Base-by-base conservation (phyloP, 2,797 vertebrate genomes). In the Falco berigora region DNA sequence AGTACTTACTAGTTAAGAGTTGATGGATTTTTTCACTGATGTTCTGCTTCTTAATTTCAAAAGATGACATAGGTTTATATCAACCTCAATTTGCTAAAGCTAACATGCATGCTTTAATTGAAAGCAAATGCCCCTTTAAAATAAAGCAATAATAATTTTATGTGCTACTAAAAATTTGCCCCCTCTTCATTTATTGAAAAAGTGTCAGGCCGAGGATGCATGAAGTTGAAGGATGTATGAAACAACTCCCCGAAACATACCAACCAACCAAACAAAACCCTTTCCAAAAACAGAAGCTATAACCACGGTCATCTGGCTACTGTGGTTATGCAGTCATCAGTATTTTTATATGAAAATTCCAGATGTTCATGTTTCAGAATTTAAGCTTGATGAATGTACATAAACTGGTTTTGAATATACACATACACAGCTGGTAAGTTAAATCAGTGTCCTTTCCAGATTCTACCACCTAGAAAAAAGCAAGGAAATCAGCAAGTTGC, bases 21-120 rank as follows among this genome's bases (percentile, higher is more conserved):
- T 56, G 86, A 88, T 93, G 63, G 72, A 88, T 67, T 92, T 92
- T 84, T 96, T 86, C 38, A 71, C 67, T 87, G 69, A 53, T 63
- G 52, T 47, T 53, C 23, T 92, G 40, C 30, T 90, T 66, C 74
- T 52, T 87, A 53, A 74, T 96, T 71, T 66, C n/a, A 42, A 63
- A 80, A 75, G 20, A 71, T 64, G 10, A 18, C 14, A 40, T 24
- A 14, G 19, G 12, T 71, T 86, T 90, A 34, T n/a, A 55, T 90
- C 58, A 81, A n/a, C 44, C 50, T 80, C 40, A 74, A 2, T 86
- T 95, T 91, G 36, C 72, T 23, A 83, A 68, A 90, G 58, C 12
- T 40, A 86, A 38, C 32, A 30, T 4, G 7, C 8, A 25, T 28
- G 19, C 27, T 92, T 72, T 63, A 86, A 36, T 77, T 85, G 79